These are phyloP conservation scores for Hemithea aestivaria DNA, from an alignment of 2,888 invertebrate species.

Conservation along the genomic window DNA sequence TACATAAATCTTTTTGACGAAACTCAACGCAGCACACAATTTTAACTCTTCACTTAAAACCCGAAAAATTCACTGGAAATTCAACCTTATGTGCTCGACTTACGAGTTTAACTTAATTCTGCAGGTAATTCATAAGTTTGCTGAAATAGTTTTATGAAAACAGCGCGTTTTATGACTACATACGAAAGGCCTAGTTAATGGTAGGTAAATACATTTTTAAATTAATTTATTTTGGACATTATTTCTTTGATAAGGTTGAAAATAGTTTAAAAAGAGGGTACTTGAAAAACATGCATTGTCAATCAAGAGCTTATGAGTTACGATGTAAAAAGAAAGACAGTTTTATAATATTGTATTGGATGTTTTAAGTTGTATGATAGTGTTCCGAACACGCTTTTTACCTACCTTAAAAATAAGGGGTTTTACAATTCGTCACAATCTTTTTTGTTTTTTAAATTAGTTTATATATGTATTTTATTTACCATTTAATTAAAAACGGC, in stretches of 20 bases:
- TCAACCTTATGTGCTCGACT: constrained; percentile 14
- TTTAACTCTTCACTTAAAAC: not conserved
- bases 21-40: constrained; percentile 27
- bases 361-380: constrained; percentile 30
- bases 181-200: constrained; percentile 45
- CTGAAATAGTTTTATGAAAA: constrained; percentile 54
- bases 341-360: constrained; percentile 30
- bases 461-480: no score
- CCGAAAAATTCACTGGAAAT: constrained; percentile 5
- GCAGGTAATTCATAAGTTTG: constrained; percentile 13
- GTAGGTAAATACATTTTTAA: constrained; percentile 28
- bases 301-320: constrained; percentile 28
- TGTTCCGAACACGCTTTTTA: constrained; percentile 18
- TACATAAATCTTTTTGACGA: constrained; percentile 53
- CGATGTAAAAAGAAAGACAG: constrained; percentile 33
- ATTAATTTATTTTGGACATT: constrained; percentile 21
- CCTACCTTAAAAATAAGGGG: no score
- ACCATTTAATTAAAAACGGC: no score
- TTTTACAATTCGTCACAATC: no score
- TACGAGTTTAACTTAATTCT: no score
- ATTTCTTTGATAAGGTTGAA: constrained; percentile 7
- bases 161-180: constrained; percentile 48
- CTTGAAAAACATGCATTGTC: constrained; percentile 29
- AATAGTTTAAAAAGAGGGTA: constrained; percentile 8
- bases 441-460: no score